Conservation (phyloP, 2,113 vertebrate species). For the Oryzias curvinotus region DNA sequence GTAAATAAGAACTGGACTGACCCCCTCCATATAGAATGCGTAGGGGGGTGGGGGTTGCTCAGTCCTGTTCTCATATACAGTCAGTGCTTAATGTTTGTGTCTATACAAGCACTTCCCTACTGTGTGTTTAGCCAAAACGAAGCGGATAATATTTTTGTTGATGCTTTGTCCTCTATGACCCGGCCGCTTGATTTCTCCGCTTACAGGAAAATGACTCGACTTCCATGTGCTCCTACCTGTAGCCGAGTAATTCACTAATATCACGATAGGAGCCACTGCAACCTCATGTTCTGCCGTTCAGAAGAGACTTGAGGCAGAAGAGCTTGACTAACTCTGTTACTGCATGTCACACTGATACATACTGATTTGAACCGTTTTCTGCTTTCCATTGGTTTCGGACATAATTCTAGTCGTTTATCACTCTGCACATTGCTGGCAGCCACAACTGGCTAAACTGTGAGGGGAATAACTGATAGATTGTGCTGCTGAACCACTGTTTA, state of each 20-base stretch:
- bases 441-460: slow-evolving; percentile 36
- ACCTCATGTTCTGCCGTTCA: slow-evolving; percentile 1
- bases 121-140: slow-evolving; percentile 44
- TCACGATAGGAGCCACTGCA: neutral
- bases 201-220: slow-evolving; percentile 18
- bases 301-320: slow-evolving; percentile 1
- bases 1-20: too few species aligned
- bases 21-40: too few species aligned
- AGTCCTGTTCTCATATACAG: too few species aligned
- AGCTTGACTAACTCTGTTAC: neutral
- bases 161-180: slow-evolving; percentile 30
- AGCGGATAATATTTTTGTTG: slow-evolving; percentile 20
- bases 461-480: slow-evolving; percentile 30
- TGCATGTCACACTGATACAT: slow-evolving; percentile 10
- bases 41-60: too few species aligned
- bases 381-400: slow-evolving; percentile 8
- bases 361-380: neutral
- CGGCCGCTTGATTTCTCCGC: slow-evolving; percentile 10
- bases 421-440: slow-evolving; percentile 26
- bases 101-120: slow-evolving; percentile 33
- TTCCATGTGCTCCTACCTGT: slow-evolving; percentile 1
- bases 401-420: slow-evolving; percentile 36
- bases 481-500: slow-evolving; percentile 1
- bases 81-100: slow-evolving; percentile 7
- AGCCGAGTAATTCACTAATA: slow-evolving; percentile 4